phyloP scores from a whole-genome alignment of 2,888 invertebrate species.

The Mechanitis mazaeus region DNA sequence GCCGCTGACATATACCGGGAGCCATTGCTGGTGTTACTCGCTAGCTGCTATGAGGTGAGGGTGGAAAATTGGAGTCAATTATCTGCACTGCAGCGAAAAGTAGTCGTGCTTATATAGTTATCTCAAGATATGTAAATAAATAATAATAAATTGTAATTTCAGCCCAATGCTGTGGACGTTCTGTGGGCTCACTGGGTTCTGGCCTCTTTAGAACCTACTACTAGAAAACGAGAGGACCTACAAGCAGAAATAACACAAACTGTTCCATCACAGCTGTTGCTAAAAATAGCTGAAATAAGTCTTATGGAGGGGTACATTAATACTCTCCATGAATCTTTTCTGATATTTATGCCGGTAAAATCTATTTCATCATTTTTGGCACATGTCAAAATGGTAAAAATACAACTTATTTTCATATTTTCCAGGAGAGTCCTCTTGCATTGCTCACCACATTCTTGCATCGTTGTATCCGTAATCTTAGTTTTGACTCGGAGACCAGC shows the following conservation, averaged over 20 bases:
- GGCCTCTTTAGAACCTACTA: slow-evolving; percentile 48
- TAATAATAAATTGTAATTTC: slow-evolving; percentile 9
- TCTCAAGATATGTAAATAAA: background rate
- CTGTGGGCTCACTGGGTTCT: slow-evolving; percentile 79
- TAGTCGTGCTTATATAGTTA: background rate
- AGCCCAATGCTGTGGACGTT: slow-evolving; percentile 79
- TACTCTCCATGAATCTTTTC: slow-evolving; percentile 80
- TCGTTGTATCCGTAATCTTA: slow-evolving; percentile 64
- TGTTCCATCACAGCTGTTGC: slow-evolving; percentile 55
- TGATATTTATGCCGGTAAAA: slow-evolving; percentile 82
- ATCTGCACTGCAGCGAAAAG: no score
- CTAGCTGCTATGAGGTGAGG: slow-evolving; percentile 81
- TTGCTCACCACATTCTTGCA: slow-evolving; percentile 77
- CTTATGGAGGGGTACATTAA: slow-evolving; percentile 75
- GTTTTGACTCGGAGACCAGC: slow-evolving; percentile 64
- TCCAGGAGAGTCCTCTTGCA: slow-evolving; percentile 79
- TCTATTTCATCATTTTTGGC: background rate
- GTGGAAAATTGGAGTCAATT: no score
- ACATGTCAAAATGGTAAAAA: background rate
- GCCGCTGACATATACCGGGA: slow-evolving; percentile 76
- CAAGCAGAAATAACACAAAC: slow-evolving; percentile 49
- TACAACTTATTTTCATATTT: slow-evolving; percentile 1
- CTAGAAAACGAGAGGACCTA: slow-evolving; percentile 40
- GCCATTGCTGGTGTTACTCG: slow-evolving; percentile 80
- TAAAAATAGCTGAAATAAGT: slow-evolving; percentile 69